phyloP scores from a whole-genome alignment of 2,888 invertebrate genomes.

The Amorpha juglandis region DNA sequence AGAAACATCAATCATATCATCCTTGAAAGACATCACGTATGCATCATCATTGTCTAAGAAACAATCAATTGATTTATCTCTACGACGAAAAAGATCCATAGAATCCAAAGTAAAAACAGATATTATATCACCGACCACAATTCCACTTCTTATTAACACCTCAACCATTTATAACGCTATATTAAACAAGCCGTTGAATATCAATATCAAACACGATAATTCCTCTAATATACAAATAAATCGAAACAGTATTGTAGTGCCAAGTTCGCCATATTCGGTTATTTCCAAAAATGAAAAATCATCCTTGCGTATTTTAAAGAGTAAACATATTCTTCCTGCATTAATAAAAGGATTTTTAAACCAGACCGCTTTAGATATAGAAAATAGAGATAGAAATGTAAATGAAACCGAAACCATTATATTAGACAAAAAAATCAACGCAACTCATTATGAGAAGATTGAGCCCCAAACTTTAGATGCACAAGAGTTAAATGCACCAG shows the following conservation, averaged over 20 bases:
- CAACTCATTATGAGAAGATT: slow-evolving; percentile 53
- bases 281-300: slow-evolving; percentile 56
- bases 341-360: slow-evolving; percentile 69
- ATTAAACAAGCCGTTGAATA: slow-evolving; percentile 57
- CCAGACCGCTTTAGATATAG: slow-evolving; percentile 69
- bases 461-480: slow-evolving; percentile 56
- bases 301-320: slow-evolving; percentile 55
- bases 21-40: slow-evolving; percentile 76
- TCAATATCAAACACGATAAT: slow-evolving; percentile 25
- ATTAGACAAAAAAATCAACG: slow-evolving; percentile 63
- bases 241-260: slow-evolving; percentile 30
- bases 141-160: slow-evolving; percentile 36
- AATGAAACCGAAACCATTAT: slow-evolving; percentile 64
- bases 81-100: slow-evolving; percentile 67
- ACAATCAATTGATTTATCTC: slow-evolving; percentile 72
- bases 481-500: slow-evolving; percentile 60
- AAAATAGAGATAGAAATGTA: slow-evolving; percentile 51
- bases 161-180: slow-evolving; percentile 60
- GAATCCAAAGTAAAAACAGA: slow-evolving; percentile 33
- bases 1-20: slow-evolving; percentile 76
- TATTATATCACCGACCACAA: slow-evolving; percentile 39
- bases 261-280: slow-evolving; percentile 62
- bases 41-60: slow-evolving; percentile 72
- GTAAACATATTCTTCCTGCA: slow-evolving; percentile 37
- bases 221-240: slow-evolving; percentile 31